Evolutionary conservation across 2,888 invertebrate species (phyloP), one percentile per base, ranked within the genome.

Genomic region (Phalera bucephala): DNA sequence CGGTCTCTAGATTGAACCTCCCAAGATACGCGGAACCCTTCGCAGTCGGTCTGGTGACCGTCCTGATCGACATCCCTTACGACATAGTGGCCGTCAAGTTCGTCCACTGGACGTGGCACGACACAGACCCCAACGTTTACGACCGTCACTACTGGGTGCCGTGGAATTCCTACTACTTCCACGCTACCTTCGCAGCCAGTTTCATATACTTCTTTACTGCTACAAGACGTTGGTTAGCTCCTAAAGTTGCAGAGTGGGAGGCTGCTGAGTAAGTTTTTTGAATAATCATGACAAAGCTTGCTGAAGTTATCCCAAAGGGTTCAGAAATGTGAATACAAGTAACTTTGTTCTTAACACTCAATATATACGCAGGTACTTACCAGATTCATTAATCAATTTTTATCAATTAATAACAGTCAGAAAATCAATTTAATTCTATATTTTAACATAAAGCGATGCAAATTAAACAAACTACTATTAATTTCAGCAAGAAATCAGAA

Each of bases 71-170:
- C 68, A 85, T 95, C 29, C 95, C 96, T 0, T 95, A 95, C 67
- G 95, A 96, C 65, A 94, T 96, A 32, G 92, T 94, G 40, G 92
- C 94, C 0, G 93, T 95, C 7, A 95, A 95, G 72, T 93, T 94
- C 68, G 80, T 95, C 9, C 95, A 95, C 82, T 96, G 95, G 95
- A 94, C 94, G 1, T 96, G 96, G 96, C 95, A 96, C 55, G 93
- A 93, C 64, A 94, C 94, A 0, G 93, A 94, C 70, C 93, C 93
- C 2, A 93, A 93, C 58, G 91, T 94, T 74, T 81, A 70, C 47
- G 95, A 95, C 69, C 91, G 95, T 23, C 93, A 93, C 73, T 95
- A 95, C 76, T 95, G 94, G 93, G 95, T 96, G 12, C 96, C 96
- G 0, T 95, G 94, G 94, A 95, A 94, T 66, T 95, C 95, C 0